phyloP scores from a whole-genome alignment of 1,140 invertebrate genomes.

The Coptotermes formosanus region DNA sequence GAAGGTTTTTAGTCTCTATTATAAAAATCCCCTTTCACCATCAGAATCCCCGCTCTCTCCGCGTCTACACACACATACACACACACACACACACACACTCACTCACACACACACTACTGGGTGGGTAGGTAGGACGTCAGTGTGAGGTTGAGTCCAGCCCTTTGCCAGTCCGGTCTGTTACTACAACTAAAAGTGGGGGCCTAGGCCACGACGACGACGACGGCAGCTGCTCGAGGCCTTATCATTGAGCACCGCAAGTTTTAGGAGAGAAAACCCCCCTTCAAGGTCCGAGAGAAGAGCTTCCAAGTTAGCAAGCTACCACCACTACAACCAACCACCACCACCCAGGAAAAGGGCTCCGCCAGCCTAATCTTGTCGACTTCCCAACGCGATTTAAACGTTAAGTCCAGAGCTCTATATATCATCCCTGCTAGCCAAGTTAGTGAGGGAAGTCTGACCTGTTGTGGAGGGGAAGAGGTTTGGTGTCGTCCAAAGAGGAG shows the following conservation, averaged over 20 bases:
- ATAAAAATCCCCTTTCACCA: conserved; percentile 25
- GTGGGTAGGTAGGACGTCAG: conserved; percentile 22
- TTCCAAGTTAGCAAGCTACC: conserved; percentile 13
- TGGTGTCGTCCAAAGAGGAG: conserved; percentile 4
- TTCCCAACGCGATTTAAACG: conserved; percentile 32
- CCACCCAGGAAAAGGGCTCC: conserved; percentile 21
- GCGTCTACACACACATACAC: neutral
- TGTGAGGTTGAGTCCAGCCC: neutral
- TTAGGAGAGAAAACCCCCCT: conserved; percentile 5
- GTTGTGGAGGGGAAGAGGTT: neutral
- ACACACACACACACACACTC: neutral
- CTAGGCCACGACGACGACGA: neutral
- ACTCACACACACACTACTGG: neutral
- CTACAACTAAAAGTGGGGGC: neutral
- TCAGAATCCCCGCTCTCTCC: neutral
- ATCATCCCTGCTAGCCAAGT: conserved; percentile 25
- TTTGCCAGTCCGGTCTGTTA: neutral
- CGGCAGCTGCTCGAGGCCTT: conserved; percentile 12
- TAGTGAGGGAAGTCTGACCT: conserved; percentile 25
- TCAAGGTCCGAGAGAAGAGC: conserved; percentile 9
- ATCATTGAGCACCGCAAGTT: conserved; percentile 14
- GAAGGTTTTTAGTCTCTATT: conserved; percentile 29
- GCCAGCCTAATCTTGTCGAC: conserved; percentile 28
- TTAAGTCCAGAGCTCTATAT: conserved; percentile 30
- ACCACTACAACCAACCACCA: neutral